Evolutionary conservation across 2,113 vertebrate species (phyloP), one percentile per base, ranked within the genome.

Genomic region (Chroicocephalus ridibundus): DNA sequence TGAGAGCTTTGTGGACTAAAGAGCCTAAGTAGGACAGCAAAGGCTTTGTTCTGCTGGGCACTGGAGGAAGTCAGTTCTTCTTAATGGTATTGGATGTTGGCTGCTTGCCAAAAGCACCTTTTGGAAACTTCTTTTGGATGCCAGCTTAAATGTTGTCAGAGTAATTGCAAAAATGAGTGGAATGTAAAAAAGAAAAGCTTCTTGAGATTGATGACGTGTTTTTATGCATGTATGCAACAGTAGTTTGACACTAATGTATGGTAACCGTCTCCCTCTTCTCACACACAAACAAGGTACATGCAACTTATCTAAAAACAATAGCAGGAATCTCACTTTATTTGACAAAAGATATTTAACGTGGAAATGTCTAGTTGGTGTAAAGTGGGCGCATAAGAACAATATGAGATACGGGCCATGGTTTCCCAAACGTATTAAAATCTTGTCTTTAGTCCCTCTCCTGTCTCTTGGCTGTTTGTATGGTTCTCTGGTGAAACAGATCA

Each of bases 11-110:
- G 94, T 94, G 95, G 76, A 83, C 49, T 81, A 74, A 92, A 88
- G 94, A 96, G 77, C 65, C 88, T 88, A 97, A 97, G 85, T 97
- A 96, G 98, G 98, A 97, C 97, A 98, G 91, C 88, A 95, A 76
- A 96, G 91, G 91, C 95, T 97, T 98, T 98, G 93, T 98, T 97
- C 87, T 96, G 61, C 72, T 93, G 55, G 87, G 91, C 69, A 74
- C 83, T 96, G 80, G 91, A 95, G 95, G 83, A 97, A 97, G 87
- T 96, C n/a, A 46, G 65, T 86, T 91, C 64, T 75, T 92, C 89
- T 61, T 92, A 95, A 86, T 75, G 68, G 61, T 83, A 46, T 55
- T 97, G 90, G 77, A 62, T 81, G 60, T 95, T 97, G 95, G 46
- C 95, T 82, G 36, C 65, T 38, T 82, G 91, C 91, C 95, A 96